Percentiles rank a stretch among this genome's conserved stretches.
These are phyloP conservation scores for Cygnus buccinator DNA, from an alignment of 2,113 vertebrate genomes.

Conservation along the genomic window DNA sequence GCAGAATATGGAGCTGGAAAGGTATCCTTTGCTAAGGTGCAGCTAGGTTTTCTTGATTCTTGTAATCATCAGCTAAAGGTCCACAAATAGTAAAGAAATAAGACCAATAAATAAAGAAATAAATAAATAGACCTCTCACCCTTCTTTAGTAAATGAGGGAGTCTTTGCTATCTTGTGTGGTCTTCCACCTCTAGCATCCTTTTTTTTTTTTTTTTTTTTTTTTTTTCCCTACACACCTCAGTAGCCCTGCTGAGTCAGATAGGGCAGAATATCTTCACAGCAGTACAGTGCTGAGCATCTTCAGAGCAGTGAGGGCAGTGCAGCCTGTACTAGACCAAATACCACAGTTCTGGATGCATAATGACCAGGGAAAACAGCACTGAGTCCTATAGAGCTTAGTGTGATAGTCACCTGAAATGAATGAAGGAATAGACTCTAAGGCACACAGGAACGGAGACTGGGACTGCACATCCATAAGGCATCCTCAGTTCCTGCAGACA, in stretches of 20 bases:
- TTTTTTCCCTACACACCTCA: neutral
- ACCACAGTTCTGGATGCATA: neutral
- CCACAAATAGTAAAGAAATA: neutral
- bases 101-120: neutral
- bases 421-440: neutral
- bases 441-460: neutral
- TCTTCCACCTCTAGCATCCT: neutral
- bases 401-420: neutral
- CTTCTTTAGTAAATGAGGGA: neutral
- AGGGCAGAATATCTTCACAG: neutral
- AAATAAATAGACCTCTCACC: too few relatives aligned
- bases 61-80: neutral
- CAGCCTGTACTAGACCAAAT: neutral
- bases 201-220: neutral
- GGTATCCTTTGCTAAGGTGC: neutral
- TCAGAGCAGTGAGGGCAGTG: neutral
- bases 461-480: neutral
- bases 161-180: neutral
- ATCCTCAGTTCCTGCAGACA: neutral
- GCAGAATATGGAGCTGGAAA: neutral
- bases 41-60: neutral
- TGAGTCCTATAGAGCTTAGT: neutral
- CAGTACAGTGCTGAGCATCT: neutral
- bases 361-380: neutral
- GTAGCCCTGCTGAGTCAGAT: neutral